Conservation (phyloP, 2,797 vertebrate species). For the Peromyscus melanophrys region DNA sequence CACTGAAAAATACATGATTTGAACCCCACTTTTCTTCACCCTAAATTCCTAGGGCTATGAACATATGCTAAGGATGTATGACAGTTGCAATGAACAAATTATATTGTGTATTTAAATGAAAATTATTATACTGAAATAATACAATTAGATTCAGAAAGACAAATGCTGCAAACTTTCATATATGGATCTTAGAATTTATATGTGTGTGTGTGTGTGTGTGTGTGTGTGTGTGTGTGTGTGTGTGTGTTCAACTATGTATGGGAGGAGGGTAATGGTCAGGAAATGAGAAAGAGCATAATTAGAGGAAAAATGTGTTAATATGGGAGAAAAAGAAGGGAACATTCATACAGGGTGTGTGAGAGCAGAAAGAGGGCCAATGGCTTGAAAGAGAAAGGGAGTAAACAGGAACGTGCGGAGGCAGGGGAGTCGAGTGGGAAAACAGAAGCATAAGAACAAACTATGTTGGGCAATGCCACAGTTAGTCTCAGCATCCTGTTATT, state of each 20-base stretch:
- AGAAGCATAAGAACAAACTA: neutral
- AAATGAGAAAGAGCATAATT: neutral
- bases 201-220: neutral
- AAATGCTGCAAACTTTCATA: neutral
- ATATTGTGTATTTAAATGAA: neutral
- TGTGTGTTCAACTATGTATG: neutral
- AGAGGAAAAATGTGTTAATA: neutral
- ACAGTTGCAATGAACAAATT: neutral
- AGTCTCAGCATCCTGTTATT: neutral
- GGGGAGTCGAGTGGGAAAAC: too few species aligned
- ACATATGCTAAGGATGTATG: neutral
- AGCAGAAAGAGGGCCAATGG: neutral
- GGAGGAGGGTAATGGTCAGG: neutral
- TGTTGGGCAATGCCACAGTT: neutral
- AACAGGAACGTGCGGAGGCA: rapidly evolving
- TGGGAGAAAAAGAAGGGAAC: neutral
- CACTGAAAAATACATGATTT: neutral
- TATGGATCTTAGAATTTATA: neutral
- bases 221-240: too few species aligned
- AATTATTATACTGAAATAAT: neutral
- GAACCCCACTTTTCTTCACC: rapidly evolving
- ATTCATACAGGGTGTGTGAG: neutral
- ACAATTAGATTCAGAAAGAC: too few species aligned
- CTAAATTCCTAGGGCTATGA: neutral
- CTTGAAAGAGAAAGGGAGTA: neutral